Evolutionary conservation across 2,113 vertebrate species (phyloP).

Genomic region (Nothocercus nigrocapillus): DNA sequence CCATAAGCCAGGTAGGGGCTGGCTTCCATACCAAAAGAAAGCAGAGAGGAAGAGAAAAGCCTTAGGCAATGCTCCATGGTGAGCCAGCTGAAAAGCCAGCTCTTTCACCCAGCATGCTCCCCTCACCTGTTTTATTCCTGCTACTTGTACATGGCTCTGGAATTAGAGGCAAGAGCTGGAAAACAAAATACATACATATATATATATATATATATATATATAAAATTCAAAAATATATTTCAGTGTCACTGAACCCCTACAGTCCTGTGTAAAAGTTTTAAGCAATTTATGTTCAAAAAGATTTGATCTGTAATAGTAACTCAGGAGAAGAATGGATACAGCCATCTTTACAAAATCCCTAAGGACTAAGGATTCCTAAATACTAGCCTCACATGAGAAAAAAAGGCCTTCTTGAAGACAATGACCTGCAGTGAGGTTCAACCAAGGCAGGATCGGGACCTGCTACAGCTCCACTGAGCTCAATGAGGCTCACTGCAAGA

Average conservation of each 20-base stretch:
- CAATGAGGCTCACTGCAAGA: background rate
- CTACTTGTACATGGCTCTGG: background rate
- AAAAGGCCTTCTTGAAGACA: background rate
- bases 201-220: background rate
- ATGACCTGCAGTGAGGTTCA: background rate
- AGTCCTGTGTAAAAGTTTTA: background rate
- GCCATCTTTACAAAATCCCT: background rate
- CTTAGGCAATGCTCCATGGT: background rate
- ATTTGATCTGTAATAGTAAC: background rate
- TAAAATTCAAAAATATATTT: background rate
- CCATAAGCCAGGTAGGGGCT: background rate
- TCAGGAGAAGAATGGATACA: background rate
- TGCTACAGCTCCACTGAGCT: background rate
- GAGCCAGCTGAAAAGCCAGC: slow-evolving; percentile 8
- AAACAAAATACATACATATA: background rate
- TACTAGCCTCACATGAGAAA: background rate
- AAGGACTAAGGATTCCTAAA: background rate
- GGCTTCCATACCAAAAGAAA: background rate
- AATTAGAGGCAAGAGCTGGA: slow-evolving; percentile 47
- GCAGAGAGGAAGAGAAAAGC: slow-evolving; percentile 9
- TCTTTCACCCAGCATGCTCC: slow-evolving; percentile 25
- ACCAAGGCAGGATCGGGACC: background rate
- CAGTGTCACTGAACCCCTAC: background rate
- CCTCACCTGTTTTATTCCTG: slow-evolving; percentile 41
- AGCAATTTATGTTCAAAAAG: background rate